Conservation (phyloP, 37 sponge, comb jelly and placozoan genomes). For the Chondrilla cf. caribensis region DNA sequence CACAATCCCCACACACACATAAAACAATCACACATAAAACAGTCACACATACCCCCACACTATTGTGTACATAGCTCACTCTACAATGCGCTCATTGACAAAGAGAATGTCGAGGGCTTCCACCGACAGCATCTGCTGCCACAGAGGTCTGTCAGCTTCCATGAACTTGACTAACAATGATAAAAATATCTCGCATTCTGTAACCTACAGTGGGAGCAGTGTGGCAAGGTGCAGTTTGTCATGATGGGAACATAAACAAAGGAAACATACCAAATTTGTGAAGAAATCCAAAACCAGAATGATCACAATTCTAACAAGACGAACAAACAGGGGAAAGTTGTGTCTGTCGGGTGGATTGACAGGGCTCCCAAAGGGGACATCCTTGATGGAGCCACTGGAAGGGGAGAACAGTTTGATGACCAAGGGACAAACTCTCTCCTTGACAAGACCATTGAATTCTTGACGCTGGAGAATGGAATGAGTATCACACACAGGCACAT, state of each 20-base stretch:
- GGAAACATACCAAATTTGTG: conserved; percentile 54
- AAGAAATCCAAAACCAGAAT: conserved; percentile 78
- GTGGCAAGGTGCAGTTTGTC: not conserved
- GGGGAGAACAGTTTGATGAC: conserved; percentile 96
- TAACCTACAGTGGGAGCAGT: conserved; percentile 47
- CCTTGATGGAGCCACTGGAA: conserved; percentile 52
- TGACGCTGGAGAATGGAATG: conserved; percentile 21
- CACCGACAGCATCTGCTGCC: conserved; percentile 92
- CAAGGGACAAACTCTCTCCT: conserved; percentile 92
- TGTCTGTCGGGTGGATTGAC: conserved; percentile 62
- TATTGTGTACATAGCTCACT: too few relatives aligned
- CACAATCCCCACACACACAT: too few relatives aligned
- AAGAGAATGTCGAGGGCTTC: conserved; percentile 83
- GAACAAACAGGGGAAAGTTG: conserved; percentile 73
- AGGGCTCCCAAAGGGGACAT: conserved; percentile 13
- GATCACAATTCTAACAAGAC: conserved; percentile 78
- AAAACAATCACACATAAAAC: too few relatives aligned
- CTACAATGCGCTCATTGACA: conserved; percentile 53
- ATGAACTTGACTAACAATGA: conserved; percentile 92
- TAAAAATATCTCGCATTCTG: conserved; percentile 96
- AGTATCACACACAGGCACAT: too few relatives aligned
- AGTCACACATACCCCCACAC: too few relatives aligned
- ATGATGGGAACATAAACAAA: conserved; percentile 9
- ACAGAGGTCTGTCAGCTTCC: conserved; percentile 85
- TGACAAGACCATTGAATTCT: conserved; percentile 80